Conservation (phyloP, 2,113 vertebrate genomes). For the Pristiophorus japonicus region DNA sequence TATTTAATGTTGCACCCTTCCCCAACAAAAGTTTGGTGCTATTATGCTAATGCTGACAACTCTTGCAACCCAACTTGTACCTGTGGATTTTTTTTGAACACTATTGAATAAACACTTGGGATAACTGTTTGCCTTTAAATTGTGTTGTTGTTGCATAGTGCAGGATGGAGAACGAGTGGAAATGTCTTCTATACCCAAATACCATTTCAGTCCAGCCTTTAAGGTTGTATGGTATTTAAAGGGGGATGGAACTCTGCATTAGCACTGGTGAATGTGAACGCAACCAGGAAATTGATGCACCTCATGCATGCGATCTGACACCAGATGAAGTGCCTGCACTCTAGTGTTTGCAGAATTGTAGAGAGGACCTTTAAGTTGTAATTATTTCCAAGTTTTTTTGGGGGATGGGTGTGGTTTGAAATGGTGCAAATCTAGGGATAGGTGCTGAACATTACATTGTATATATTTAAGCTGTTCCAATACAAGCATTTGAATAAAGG, state of each 20-base stretch:
- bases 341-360: no score
- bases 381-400: background rate
- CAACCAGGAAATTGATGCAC: background rate
- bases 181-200: background rate
- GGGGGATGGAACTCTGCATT: background rate
- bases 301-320: background rate
- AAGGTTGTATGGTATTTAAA: no score
- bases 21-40: background rate
- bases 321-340: background rate
- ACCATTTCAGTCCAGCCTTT: background rate
- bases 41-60: background rate
- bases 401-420: background rate
- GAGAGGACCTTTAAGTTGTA: background rate
- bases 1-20: background rate
- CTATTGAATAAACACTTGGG: constrained; percentile 18
- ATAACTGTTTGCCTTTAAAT: constrained; percentile 8
- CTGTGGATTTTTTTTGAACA: constrained; percentile 23
- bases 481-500: background rate
- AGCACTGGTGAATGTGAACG: background rate
- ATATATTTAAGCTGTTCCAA: background rate
- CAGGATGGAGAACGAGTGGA: background rate
- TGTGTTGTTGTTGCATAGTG: background rate
- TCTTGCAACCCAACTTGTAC: background rate
- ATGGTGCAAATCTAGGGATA: background rate
- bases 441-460: background rate